Evolutionary conservation across 2,113 vertebrate genomes (phyloP).

Genomic region (Brachypodius melanocephalos): DNA sequence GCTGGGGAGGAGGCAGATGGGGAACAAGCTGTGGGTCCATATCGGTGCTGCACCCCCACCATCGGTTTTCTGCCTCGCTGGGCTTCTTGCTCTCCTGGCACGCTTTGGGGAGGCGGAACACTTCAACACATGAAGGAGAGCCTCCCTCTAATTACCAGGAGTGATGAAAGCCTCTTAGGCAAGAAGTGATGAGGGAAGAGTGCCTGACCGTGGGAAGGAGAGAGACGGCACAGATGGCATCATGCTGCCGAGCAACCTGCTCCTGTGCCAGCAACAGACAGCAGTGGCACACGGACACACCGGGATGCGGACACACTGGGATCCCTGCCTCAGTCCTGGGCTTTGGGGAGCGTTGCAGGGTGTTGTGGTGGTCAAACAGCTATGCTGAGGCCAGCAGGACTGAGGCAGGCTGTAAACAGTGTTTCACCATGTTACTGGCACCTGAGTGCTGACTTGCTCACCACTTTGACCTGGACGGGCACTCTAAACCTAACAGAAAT

Average conservation of each 20-base stretch:
- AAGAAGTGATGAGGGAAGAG: slow-evolving; percentile 57
- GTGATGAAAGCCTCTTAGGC: slow-evolving; percentile 63
- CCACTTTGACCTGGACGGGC: not conserved
- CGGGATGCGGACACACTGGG: not conserved
- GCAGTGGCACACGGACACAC: not conserved
- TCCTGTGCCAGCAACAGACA: not conserved
- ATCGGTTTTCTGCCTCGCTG: not conserved
- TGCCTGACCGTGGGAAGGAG: slow-evolving; percentile 67
- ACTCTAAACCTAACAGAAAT: not conserved
- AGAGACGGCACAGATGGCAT: slow-evolving; percentile 68
- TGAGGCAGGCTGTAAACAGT: fast-evolving
- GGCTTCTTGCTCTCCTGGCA: not conserved
- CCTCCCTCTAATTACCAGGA: slow-evolving; percentile 49
- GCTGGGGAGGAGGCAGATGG: not conserved
- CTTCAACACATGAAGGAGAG: slow-evolving; percentile 24
- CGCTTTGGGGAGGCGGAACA: not conserved
- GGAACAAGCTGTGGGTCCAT: not conserved
- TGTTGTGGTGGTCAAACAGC: not conserved
- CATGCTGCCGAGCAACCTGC: slow-evolving; percentile 56
- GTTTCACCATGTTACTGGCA: not conserved
- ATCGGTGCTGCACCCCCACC: not conserved
- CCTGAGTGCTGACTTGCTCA: fast-evolving
- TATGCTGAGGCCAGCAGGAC: fast-evolving
- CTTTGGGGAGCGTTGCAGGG: not conserved
- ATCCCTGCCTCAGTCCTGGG: not conserved